phyloP scores from a whole-genome alignment of 2,113 vertebrate genomes.

The Petrocephalus zakoni region DNA sequence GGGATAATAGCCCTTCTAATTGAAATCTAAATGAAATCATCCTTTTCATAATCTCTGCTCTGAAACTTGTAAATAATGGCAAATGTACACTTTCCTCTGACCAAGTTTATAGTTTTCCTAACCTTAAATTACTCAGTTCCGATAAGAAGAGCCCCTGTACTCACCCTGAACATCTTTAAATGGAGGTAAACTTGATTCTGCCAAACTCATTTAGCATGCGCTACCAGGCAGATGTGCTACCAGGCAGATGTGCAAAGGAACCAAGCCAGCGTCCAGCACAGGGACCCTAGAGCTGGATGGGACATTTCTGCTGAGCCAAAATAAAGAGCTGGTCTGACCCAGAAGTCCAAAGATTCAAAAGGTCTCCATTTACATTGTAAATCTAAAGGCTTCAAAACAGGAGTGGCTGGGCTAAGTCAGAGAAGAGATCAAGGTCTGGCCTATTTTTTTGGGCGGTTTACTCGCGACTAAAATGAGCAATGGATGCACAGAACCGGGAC shows the following conservation, averaged over 20 bases:
- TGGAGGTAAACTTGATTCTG: background rate
- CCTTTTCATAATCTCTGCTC: background rate
- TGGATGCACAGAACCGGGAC: background rate
- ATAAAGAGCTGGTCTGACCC: background rate
- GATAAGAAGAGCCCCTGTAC: background rate
- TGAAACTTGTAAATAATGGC: background rate
- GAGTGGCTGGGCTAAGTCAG: background rate
- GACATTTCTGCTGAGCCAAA: background rate
- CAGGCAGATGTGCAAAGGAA: background rate
- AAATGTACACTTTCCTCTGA: background rate
- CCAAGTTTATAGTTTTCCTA: background rate
- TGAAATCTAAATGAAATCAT: background rate
- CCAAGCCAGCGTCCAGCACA: background rate
- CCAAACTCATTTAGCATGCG: background rate
- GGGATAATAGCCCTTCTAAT: background rate
- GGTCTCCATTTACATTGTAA: constrained; percentile 9
- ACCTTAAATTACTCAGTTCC: background rate
- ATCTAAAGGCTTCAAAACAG: background rate
- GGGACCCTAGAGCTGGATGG: background rate
- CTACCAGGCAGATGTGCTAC: background rate
- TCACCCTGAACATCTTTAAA: background rate
- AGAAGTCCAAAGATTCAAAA: background rate
- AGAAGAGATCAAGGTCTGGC: background rate
- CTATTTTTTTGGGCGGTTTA: background rate
- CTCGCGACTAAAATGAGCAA: background rate